Conservation (phyloP, 2,797 vertebrate species). For the Mycteria americana region DNA sequence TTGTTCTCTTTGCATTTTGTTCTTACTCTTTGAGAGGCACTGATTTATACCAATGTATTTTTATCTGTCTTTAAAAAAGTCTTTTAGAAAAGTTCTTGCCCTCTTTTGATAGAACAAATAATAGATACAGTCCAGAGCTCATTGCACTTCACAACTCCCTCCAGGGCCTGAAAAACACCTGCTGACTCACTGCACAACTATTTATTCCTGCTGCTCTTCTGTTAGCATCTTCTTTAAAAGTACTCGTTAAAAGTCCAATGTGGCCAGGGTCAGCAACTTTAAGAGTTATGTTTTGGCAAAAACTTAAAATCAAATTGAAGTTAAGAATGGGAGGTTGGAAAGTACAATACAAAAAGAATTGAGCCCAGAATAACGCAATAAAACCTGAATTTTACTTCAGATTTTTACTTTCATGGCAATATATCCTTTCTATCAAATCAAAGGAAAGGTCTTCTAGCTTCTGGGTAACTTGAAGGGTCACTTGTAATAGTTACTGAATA, state of each 20-base stretch:
- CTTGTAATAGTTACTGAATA: neutral
- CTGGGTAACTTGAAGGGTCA: neutral
- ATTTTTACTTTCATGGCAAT: neutral
- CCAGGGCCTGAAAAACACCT: neutral
- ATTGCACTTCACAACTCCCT: neutral
- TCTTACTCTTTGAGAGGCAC: neutral
- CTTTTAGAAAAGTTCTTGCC: neutral
- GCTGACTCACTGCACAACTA: neutral
- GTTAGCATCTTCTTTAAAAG: neutral
- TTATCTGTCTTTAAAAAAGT: neutral
- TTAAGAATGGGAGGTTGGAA: neutral
- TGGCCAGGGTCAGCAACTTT: neutral
- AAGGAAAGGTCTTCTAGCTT: neutral
- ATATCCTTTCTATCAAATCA: neutral
- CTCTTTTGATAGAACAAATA: neutral
- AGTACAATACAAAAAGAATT: neutral
- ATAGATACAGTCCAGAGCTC: neutral
- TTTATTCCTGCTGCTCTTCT: neutral
- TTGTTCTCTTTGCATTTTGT: neutral
- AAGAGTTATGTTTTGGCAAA: neutral
- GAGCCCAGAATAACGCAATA: neutral
- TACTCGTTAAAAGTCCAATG: neutral
- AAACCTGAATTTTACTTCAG: neutral
- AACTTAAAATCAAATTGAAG: neutral
- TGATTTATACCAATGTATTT: neutral